Conservation (phyloP, 2,113 vertebrate species). For the Neoarius graeffei region DNA sequence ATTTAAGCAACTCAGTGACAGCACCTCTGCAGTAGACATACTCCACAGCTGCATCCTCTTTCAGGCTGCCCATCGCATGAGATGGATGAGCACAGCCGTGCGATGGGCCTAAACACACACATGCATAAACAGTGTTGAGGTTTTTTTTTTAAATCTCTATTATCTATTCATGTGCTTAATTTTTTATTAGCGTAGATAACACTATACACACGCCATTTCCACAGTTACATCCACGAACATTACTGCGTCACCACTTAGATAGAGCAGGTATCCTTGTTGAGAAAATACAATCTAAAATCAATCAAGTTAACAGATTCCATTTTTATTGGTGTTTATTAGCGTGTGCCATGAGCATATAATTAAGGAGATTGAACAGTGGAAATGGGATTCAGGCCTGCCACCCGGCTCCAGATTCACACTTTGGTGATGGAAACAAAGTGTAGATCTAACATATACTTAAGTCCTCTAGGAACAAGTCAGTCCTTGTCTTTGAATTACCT, state of each 20-base stretch:
- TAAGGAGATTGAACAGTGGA: neutral
- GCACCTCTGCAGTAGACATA: constrained; percentile 72
- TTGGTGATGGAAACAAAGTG: neutral
- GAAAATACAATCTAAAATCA: neutral
- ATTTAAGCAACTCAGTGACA: constrained; percentile 72
- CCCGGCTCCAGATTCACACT: neutral
- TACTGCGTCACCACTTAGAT: neutral
- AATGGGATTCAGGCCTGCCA: neutral
- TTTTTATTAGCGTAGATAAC: neutral
- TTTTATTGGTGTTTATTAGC: neutral
- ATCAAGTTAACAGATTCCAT: neutral
- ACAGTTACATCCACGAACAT: neutral
- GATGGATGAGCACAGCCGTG: constrained; percentile 17
- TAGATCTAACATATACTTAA: neutral
- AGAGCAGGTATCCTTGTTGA: neutral
- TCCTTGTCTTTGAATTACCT: neutral
- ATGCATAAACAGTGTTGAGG: neutral
- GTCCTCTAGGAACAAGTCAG: neutral
- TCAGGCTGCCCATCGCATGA: constrained; percentile 57
- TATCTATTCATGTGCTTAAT: neutral
- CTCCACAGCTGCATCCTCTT: constrained; percentile 57
- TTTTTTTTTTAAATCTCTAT: neutral
- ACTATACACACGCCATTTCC: neutral
- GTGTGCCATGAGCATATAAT: neutral
- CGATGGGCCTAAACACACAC: constrained; percentile 8